Evolutionary conservation across 2,888 invertebrate species (phyloP).

Genomic region (Zaprionus lineosus): DNA sequence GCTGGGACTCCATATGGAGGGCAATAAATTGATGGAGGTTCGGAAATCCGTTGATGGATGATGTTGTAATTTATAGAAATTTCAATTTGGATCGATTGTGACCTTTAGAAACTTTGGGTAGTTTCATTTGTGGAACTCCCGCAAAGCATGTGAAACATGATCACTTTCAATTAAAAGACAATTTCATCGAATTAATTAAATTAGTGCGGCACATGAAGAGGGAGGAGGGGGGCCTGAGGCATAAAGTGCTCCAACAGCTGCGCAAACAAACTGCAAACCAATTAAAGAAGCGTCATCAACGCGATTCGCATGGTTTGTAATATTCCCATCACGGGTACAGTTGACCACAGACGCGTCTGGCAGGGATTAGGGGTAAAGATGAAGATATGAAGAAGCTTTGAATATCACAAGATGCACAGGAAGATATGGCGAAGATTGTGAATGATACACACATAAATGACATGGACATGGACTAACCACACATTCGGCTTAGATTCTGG

Average conservation of each 20-base stretch:
- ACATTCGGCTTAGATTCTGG: no score
- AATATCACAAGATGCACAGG: neutral
- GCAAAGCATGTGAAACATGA: constrained; percentile 46
- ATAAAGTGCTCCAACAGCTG: constrained; percentile 49
- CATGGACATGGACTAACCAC: no score
- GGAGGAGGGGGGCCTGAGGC: constrained; percentile 1
- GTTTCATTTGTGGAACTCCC: constrained; percentile 19
- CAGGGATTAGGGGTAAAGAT: constrained; percentile 22
- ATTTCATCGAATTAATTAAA: constrained; percentile 76
- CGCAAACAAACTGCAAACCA: constrained; percentile 73
- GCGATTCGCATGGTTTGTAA: constrained; percentile 1
- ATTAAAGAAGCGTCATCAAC: constrained; percentile 52
- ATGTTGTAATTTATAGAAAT: constrained; percentile 8
- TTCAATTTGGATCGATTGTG: constrained; percentile 21
- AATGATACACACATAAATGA: no score
- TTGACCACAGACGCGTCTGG: no score
- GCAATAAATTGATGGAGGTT: neutral
- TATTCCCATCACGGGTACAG: constrained; percentile 34
- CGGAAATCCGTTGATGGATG: constrained; percentile 10
- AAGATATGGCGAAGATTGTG: no score
- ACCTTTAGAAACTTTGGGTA: constrained; percentile 28
- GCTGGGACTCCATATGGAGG: no score
- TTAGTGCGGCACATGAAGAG: constrained; percentile 44
- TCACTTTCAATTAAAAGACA: constrained; percentile 75
- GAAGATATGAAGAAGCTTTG: constrained; percentile 1